Evolutionary conservation across 1,140 invertebrate genomes (phyloP), one percentile per base, ranked within the genome.

Genomic region (Dendrolimus punctatus): DNA sequence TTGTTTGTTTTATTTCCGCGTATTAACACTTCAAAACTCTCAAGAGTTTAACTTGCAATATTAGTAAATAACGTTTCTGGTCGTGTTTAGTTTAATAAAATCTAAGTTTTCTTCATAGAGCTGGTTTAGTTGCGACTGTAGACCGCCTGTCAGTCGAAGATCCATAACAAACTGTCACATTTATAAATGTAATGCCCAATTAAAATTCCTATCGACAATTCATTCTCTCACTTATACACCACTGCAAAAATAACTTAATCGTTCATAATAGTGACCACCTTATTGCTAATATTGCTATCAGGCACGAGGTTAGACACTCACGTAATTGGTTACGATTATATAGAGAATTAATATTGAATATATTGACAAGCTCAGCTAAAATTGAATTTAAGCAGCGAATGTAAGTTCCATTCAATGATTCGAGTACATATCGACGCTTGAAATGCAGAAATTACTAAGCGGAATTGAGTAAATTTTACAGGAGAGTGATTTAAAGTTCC

Each of bases 311-410:
- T 64, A 60, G 68, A 72, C 68, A 59, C 65, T 76, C 71, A 72
- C 70, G 68, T 81, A 84, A 80, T 81, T 77, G 78, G 73, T 71
- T 79, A 77, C 70, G 73, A 84, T 80, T 80, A 81, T 80, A 76
- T 73, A 69, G 62, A 71, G 72, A 79, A 80, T 84, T 79, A 79
- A 84, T 80, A 72, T 73, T 64, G 66, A 68, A 75, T 75, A 78
- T 72, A 73, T 73, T 77, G 72, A 76, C 78, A 71, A 66, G 68
- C 69, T 58, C 70, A 63, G 58, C 57, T 69, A 51, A 60, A 74
- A 66, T 76, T 81, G 72, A 78, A 76, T 73, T 72, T 63, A 73
- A 23, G 23, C 23, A 3, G 23, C 23, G 23, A 23, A 23, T 23
- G 23, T 23, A 23, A 23, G 23, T 23, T 23, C 23, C 23, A 81